These are phyloP conservation scores for Agrypnus murinus DNA, from an alignment of 2,888 invertebrate genomes.

Conservation along the genomic window DNA sequence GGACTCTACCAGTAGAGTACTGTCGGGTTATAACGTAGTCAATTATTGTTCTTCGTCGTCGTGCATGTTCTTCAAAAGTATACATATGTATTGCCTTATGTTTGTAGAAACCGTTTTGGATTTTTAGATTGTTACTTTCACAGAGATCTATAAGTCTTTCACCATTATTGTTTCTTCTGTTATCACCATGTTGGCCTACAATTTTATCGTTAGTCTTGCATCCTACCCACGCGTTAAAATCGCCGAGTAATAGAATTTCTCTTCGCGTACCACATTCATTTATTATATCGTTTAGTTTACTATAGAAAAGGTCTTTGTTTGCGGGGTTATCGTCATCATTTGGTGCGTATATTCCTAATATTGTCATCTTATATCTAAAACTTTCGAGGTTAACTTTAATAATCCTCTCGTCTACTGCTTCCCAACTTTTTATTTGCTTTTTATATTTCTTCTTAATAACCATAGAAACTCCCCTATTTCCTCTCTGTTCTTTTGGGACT, in stretches of 20 bases:
- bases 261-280: too few relatives aligned
- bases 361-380: slow-evolving; percentile 34
- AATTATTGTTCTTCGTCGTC: slow-evolving; percentile 8
- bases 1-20: slow-evolving; percentile 5
- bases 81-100: slow-evolving; percentile 23
- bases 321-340: background rate
- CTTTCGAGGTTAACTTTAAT: slow-evolving; percentile 42
- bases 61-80: slow-evolving; percentile 20
- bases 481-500: slow-evolving; percentile 44
- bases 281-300: slow-evolving; percentile 5
- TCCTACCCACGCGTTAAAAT: slow-evolving; percentile 27
- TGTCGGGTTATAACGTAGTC: slow-evolving; percentile 15
- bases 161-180: slow-evolving; percentile 17
- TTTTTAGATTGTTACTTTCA: slow-evolving; percentile 9
- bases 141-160: slow-evolving; percentile 16
- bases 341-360: too few relatives aligned
- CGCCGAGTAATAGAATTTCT: slow-evolving; percentile 22
- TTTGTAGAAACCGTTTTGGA: too few relatives aligned
- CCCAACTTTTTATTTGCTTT: slow-evolving; percentile 39
- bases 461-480: slow-evolving; percentile 28
- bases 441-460: slow-evolving; percentile 34
- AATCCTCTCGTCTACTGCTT: slow-evolving; percentile 43
- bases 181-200: slow-evolving; percentile 14
- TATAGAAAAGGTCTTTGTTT: slow-evolving; percentile 14
- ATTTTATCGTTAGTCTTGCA: slow-evolving; percentile 6